Conservation (phyloP, 2,888 invertebrate genomes). For the Lasius fuliginosus region DNA sequence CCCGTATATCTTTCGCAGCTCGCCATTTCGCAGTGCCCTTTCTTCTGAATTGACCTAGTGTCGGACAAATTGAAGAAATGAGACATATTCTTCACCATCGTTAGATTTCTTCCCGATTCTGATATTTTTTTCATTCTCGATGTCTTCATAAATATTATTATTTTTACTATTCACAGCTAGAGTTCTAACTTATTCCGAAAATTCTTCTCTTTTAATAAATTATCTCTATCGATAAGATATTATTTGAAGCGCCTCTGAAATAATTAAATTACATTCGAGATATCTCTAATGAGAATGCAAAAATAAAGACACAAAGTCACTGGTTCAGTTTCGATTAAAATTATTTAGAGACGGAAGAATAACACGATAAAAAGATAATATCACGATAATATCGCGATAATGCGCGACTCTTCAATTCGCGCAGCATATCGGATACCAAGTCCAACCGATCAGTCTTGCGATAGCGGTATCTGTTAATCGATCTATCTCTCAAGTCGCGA, state of each 20-base stretch:
- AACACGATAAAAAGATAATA: neutral
- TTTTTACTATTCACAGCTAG: neutral
- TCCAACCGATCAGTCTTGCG: neutral
- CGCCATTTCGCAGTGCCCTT: constrained; percentile 30
- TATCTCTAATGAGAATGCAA: neutral
- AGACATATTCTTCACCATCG: neutral
- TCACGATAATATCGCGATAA: neutral
- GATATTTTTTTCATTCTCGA: neutral
- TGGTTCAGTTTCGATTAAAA: constrained; percentile 9
- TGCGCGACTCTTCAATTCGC: neutral
- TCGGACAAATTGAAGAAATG: constrained; percentile 41
- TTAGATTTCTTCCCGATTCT: constrained; percentile 19
- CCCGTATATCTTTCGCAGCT: constrained; percentile 23
- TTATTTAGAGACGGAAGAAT: neutral
- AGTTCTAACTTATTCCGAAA: neutral
- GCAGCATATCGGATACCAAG: neutral
- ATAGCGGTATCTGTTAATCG: constrained; percentile 21
- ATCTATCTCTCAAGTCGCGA: constrained; percentile 4
- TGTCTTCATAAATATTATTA: neutral
- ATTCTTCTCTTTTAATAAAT: neutral
- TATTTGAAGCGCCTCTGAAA: neutral
- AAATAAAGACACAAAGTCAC: neutral
- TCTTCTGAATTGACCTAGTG: constrained; percentile 44
- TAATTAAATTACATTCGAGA: constrained; percentile 13
- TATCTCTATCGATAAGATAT: neutral